These are phyloP conservation scores for Bombus affinis DNA, from an alignment of 1,140 invertebrate genomes.

Conservation along the genomic window DNA sequence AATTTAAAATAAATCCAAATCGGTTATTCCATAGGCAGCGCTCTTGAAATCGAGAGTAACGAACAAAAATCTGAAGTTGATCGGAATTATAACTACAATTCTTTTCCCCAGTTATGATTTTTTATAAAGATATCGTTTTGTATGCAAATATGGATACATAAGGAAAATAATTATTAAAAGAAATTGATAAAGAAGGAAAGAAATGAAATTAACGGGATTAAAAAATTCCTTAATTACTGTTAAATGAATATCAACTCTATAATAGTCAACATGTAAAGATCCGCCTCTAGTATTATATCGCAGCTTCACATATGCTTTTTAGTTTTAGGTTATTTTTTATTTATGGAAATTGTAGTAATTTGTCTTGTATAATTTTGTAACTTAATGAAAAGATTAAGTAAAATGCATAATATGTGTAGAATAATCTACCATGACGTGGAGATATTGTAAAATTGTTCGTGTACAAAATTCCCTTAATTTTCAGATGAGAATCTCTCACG, in stretches of 20 bases:
- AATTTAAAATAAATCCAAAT: conserved; percentile 5
- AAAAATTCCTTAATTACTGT: background rate
- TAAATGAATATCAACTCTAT: background rate
- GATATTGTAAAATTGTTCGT: background rate
- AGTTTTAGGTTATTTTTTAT: conserved; percentile 32
- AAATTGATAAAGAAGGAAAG: background rate
- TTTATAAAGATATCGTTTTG: background rate
- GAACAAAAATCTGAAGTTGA: background rate
- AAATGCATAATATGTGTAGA: background rate
- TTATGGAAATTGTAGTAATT: background rate
- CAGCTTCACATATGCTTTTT: background rate
- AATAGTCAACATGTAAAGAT: background rate
- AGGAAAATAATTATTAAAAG: background rate
- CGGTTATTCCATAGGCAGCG: background rate
- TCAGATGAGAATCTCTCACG: background rate
- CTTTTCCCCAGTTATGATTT: background rate
- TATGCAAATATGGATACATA: background rate
- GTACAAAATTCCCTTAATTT: background rate
- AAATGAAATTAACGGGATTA: background rate
- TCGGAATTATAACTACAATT: background rate
- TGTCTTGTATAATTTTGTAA: background rate
- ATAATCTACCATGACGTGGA: background rate
- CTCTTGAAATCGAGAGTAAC: background rate
- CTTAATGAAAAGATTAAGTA: background rate
- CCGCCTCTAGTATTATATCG: background rate